phyloP scores from a whole-genome alignment of 2,113 vertebrate genomes.

The Anhinga anhinga region DNA sequence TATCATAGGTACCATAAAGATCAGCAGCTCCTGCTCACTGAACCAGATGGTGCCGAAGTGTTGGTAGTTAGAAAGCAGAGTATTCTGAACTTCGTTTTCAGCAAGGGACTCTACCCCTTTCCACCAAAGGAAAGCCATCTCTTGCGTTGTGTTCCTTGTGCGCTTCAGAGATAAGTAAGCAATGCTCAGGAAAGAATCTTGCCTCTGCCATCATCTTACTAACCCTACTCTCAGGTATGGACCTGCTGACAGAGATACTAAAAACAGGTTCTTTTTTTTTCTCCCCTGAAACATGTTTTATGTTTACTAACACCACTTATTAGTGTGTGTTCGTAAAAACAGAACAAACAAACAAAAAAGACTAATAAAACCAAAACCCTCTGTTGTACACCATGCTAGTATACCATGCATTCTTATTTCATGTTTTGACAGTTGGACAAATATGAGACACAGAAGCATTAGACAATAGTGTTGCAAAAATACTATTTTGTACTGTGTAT shows the following conservation, averaged over 20 bases:
- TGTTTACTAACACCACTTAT: not conserved
- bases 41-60: rapidly evolving
- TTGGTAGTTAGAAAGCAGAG: not conserved
- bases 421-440: not conserved
- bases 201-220: not conserved
- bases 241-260: not conserved
- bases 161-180: not conserved
- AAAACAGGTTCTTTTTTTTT: not conserved
- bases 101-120: not conserved
- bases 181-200: not conserved
- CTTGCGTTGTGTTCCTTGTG: not conserved
- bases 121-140: not conserved
- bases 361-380: not conserved
- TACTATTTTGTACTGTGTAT: not conserved
- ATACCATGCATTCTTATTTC: not conserved
- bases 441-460: not conserved
- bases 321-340: not conserved
- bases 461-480: not conserved
- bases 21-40: not conserved
- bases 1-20: not conserved
- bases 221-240: not conserved
- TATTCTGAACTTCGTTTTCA: not conserved
- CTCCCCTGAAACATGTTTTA: not conserved
- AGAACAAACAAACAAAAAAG: not conserved
- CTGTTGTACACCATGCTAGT: not conserved